These are phyloP conservation scores for Altica lythri DNA, from an alignment of 2,888 invertebrate genomes.

Conservation along the genomic window DNA sequence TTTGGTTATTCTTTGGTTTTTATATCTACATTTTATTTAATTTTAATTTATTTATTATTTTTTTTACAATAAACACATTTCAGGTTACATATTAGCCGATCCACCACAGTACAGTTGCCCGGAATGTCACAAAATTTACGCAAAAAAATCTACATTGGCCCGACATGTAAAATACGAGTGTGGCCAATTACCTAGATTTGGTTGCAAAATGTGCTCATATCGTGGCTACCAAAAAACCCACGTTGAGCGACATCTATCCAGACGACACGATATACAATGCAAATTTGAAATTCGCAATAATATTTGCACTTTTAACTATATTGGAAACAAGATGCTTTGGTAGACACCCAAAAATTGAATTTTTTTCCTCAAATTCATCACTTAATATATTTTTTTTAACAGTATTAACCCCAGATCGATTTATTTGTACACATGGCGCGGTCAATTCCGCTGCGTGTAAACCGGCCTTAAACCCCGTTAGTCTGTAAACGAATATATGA, in stretches of 20 bases:
- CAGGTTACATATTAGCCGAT: slow-evolving; percentile 39
- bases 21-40: slow-evolving; percentile 16
- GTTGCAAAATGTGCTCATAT: slow-evolving; percentile 47
- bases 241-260: slow-evolving; percentile 47
- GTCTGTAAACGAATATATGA: too few species aligned
- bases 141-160: slow-evolving; percentile 43
- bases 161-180: slow-evolving; percentile 51
- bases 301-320: slow-evolving; percentile 36
- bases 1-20: slow-evolving; percentile 11
- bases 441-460: too few species aligned
- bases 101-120: slow-evolving; percentile 40
- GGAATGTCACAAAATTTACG: slow-evolving; percentile 43
- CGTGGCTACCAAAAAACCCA: slow-evolving; percentile 49
- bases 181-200: slow-evolving; percentile 49
- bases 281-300: slow-evolving; percentile 42
- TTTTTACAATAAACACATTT: slow-evolving; percentile 29
- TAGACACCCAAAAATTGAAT: too few species aligned
- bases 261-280: slow-evolving; percentile 46
- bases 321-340: too few species aligned
- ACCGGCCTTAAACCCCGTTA: too few species aligned
- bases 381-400: too few species aligned
- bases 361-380: too few species aligned
- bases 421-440: too few species aligned
- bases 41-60: slow-evolving; percentile 19
- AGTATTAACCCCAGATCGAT: too few species aligned